Evolutionary conservation across 2,797 vertebrate species (phyloP).

Genomic region (Muraenolepis orangiensis): DNA sequence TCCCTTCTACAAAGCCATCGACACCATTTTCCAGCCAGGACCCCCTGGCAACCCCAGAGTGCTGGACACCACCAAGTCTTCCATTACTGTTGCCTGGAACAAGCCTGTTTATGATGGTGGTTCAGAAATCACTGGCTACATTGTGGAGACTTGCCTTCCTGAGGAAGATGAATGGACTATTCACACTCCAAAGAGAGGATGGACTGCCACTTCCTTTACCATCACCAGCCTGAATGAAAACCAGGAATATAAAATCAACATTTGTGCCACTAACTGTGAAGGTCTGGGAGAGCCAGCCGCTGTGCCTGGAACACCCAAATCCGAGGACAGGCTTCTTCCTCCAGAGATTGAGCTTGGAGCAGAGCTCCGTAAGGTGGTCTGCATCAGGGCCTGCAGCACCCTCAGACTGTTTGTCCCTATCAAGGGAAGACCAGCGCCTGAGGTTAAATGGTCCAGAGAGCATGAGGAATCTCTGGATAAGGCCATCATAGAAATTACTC

Average conservation of each 20-base stretch:
- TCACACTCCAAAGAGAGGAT: constrained; percentile 85
- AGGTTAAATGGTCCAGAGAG: constrained; percentile 95
- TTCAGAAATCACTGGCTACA: constrained; percentile 95
- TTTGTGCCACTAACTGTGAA: constrained; percentile 93
- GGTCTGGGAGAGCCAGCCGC: constrained; percentile 91
- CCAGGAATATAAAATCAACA: constrained; percentile 94
- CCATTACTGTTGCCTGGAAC: constrained; percentile 95
- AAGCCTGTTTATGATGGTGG: constrained; percentile 98
- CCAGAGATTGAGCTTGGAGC: constrained; percentile 97
- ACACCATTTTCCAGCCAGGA: constrained; percentile 95
- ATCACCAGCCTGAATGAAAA: constrained; percentile 93
- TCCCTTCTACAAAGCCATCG: constrained; percentile 92
- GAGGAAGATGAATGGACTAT: constrained; percentile 98
- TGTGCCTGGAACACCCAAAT: constrained; percentile 89
- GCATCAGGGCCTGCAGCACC: constrained; percentile 91
- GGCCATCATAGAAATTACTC: constrained; percentile 90
- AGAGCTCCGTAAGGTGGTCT: constrained; percentile 93
- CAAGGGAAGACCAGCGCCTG: constrained; percentile 93
- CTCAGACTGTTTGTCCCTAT: constrained; percentile 95
- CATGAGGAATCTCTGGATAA: constrained; percentile 88
- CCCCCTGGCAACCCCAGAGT: constrained; percentile 95
- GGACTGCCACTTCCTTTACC: constrained; percentile 91
- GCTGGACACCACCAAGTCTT: constrained; percentile 92
- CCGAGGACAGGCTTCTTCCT: constrained; percentile 89
- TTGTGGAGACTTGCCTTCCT: constrained; percentile 92